Evolutionary conservation across 2,797 vertebrate genomes (phyloP).

Genomic region (Monodelphis domestica): DNA sequence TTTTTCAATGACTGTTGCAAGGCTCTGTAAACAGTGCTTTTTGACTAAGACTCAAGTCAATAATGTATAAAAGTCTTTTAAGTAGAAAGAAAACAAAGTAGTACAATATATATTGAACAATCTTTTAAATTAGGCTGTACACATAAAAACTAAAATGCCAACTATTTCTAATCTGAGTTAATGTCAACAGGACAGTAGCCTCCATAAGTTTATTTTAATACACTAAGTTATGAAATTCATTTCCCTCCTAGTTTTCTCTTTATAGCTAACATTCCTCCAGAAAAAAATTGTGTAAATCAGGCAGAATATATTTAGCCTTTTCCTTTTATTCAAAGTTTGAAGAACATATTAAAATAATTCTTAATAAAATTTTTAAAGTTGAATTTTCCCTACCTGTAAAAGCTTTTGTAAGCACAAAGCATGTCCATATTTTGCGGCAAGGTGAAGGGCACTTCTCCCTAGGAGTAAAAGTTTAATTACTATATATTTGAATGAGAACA

Average conservation of each 20-base stretch:
- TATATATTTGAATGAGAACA: conserved; percentile 13
- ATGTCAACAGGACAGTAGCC: conserved; percentile 73
- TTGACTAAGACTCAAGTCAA: not conserved
- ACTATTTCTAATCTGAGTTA: conserved; percentile 57
- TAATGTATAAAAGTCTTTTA: not conserved
- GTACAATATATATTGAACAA: not conserved
- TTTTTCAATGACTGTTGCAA: not conserved
- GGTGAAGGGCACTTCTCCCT: conserved; percentile 96
- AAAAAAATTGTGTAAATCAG: conserved; percentile 48
- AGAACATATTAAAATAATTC: conserved; percentile 51
- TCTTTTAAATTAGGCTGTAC: conserved; percentile 24
- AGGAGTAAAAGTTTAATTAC: conserved; percentile 44
- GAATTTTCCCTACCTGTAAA: conserved; percentile 90
- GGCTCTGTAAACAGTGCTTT: not conserved
- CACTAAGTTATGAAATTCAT: conserved; percentile 61
- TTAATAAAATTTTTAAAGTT: not conserved
- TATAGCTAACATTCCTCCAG: conserved; percentile 72
- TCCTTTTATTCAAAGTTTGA: conserved; percentile 56
- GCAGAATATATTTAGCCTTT: conserved; percentile 33
- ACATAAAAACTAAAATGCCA: conserved; percentile 13
- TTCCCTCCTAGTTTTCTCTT: conserved; percentile 65
- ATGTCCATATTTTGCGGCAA: conserved; percentile 94
- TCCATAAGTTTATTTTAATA: conserved; percentile 78
- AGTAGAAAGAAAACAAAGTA: not conserved
- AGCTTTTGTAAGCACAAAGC: conserved; percentile 96